phyloP scores from a whole-genome alignment of 2,797 vertebrate genomes.

The Vireo griseus region DNA sequence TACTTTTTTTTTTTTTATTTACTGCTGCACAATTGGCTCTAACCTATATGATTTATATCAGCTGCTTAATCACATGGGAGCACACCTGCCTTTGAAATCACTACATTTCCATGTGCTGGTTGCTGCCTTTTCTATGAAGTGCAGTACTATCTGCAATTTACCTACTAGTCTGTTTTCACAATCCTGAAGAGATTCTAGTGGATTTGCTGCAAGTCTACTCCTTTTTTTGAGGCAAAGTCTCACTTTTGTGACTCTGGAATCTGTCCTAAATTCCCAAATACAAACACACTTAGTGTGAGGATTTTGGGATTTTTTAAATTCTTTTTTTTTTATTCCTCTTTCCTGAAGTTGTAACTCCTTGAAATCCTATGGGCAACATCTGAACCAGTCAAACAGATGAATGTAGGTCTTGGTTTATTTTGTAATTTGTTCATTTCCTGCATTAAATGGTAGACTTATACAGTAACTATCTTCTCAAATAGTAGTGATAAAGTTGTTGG shows the following conservation, averaged over 20 bases:
- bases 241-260: neutral
- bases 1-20: neutral
- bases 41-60: neutral
- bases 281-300: neutral
- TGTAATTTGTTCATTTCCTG: neutral
- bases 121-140: neutral
- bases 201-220: neutral
- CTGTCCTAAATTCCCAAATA: neutral
- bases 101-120: neutral
- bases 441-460: neutral
- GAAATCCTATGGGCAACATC: neutral
- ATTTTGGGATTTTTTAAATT: neutral
- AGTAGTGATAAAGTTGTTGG: neutral
- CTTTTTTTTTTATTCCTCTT: neutral
- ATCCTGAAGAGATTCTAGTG: neutral
- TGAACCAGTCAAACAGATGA: neutral
- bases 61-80: neutral
- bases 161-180: neutral
- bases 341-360: neutral
- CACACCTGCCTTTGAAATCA: neutral
- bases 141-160: neutral
- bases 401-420: neutral
- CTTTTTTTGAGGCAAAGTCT: neutral
- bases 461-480: neutral
- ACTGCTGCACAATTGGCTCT: neutral